phyloP scores from a whole-genome alignment of 1,140 invertebrate species.

The Helicoverpa armigera region DNA sequence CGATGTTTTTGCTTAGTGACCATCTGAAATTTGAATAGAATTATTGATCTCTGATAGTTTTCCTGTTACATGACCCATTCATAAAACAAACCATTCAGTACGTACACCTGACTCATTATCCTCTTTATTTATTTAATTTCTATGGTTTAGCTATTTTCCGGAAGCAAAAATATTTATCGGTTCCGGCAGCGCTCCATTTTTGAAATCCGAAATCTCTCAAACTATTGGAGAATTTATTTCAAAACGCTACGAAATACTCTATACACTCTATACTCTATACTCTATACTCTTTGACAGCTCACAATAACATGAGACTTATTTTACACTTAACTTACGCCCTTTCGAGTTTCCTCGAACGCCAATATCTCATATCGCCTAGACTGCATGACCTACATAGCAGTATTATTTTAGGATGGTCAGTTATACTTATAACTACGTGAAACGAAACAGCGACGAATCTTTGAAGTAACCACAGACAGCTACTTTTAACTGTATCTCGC shows the following conservation, averaged over 20 bases:
- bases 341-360: slow-evolving; percentile 28
- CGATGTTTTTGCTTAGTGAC: too few relatives aligned
- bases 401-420: slow-evolving; percentile 49
- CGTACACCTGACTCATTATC: too few relatives aligned
- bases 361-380: slow-evolving; percentile 49
- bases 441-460: slow-evolving; percentile 47
- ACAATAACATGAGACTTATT: slow-evolving; percentile 37
- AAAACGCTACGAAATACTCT: slow-evolving; percentile 15
- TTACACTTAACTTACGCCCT: slow-evolving; percentile 34
- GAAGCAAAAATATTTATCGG: too few relatives aligned
- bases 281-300: slow-evolving; percentile 22
- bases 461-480: slow-evolving; percentile 40
- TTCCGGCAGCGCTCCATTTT: too few relatives aligned
- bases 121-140: too few relatives aligned
- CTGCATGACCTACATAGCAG: slow-evolving; percentile 45
- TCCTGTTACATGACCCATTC: too few relatives aligned
- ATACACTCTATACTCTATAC: too few relatives aligned
- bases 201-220: not conserved
- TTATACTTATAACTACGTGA: slow-evolving; percentile 49
- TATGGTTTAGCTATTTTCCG: not conserved
- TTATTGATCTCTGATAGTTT: too few relatives aligned
- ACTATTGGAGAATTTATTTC: slow-evolving; percentile 4
- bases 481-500: slow-evolving; percentile 38
- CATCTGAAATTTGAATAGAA: too few relatives aligned
- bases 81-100: too few relatives aligned